These are phyloP conservation scores for Hystrix cristata DNA, from an alignment of 2,113 vertebrate species.

Conservation along the genomic window DNA sequence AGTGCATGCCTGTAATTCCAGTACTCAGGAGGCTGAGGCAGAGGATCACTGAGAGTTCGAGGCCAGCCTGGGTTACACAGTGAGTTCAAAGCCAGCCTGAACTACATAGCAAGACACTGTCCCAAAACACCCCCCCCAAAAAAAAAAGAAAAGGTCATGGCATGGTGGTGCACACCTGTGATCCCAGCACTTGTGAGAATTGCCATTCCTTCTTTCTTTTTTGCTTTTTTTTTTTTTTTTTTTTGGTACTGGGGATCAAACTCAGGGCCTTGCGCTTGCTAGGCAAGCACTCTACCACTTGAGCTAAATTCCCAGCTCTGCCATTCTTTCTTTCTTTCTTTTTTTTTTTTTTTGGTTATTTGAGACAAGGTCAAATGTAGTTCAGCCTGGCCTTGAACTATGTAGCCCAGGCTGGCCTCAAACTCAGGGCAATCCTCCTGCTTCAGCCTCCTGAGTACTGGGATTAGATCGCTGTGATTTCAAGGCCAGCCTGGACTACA, in stretches of 20 bases:
- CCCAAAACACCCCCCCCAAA: no score
- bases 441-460: neutral
- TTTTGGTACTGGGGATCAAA: no score
- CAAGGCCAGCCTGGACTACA: no score
- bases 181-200: neutral
- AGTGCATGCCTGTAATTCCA: neutral
- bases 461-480: neutral
- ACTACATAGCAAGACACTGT: no score
- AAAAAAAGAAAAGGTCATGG: neutral
- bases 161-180: neutral
- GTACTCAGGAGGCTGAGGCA: neutral
- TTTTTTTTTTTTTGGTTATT: neutral
- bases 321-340: neutral
- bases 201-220: no score
- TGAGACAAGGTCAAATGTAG: neutral
- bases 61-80: no score
- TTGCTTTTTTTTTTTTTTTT: neutral
- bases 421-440: neutral
- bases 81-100: no score
- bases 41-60: no score
- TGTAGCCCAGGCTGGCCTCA: neutral
- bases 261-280: no score
- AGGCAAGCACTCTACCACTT: no score
- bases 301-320: no score
- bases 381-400: neutral